phyloP scores from a whole-genome alignment of 1,140 invertebrate genomes.

The Paramacrobiotus metropolitanus region DNA sequence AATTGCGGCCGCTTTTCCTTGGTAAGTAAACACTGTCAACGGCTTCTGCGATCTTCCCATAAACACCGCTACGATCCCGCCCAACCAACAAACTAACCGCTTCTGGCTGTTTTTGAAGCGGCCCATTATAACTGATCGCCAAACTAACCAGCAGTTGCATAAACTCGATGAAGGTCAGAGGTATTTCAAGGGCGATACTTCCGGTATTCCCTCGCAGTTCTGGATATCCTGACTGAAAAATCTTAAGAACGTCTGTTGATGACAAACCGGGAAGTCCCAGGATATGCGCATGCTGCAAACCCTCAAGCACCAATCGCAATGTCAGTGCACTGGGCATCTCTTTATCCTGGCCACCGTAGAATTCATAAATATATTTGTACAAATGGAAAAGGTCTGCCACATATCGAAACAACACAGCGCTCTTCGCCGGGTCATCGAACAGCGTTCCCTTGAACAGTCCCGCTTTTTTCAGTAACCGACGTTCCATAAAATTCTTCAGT shows the following conservation, averaged over 20 bases:
- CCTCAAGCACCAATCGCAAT: not conserved
- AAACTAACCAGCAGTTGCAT: not conserved
- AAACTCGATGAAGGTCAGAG: not conserved
- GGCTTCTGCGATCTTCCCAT: not conserved
- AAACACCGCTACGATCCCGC: too few species aligned
- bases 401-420: not conserved
- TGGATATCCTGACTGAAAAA: not conserved
- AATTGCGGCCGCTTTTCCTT: not conserved
- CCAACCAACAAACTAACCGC: too few species aligned
- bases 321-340: not conserved
- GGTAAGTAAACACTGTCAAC: not conserved
- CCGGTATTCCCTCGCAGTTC: not conserved
- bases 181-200: not conserved
- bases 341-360: not conserved
- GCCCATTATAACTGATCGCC: not conserved
- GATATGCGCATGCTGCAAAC: not conserved
- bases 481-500: not conserved
- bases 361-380: not conserved
- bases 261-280: not conserved
- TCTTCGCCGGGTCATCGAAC: not conserved
- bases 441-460: not conserved
- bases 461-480: not conserved
- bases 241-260: not conserved
- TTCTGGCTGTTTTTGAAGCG: too few species aligned
- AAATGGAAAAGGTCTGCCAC: not conserved